These are phyloP conservation scores for Valencia hispanica DNA, from an alignment of 2,797 vertebrate genomes.

Conservation along the genomic window DNA sequence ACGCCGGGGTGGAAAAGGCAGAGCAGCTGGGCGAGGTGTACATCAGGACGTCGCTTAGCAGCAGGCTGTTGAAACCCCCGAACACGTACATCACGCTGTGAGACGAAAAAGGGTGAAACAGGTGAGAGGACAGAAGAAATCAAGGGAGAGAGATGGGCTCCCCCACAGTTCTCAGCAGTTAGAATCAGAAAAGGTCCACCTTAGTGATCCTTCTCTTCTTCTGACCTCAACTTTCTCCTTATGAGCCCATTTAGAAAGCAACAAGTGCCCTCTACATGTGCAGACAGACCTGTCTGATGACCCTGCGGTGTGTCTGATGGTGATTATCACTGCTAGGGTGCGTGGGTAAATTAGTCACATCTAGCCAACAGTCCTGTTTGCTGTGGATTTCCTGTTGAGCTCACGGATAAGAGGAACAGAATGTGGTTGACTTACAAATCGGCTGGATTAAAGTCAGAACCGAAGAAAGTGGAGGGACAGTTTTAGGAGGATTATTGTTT, in stretches of 20 bases:
- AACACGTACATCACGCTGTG: constrained; percentile 92
- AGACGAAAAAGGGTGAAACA: not conserved
- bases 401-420: constrained; percentile 11
- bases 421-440: not conserved
- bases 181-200: constrained; percentile 21
- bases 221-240: constrained; percentile 10
- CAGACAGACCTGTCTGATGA: constrained; percentile 15
- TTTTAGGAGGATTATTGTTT: not conserved
- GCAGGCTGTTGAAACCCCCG: constrained; percentile 97
- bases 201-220: constrained; percentile 12
- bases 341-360: constrained; percentile 36
- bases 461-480: not conserved
- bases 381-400: constrained; percentile 38
- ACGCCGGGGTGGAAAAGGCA: constrained; percentile 71
- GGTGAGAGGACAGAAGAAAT: not conserved
- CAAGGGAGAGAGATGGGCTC: constrained; percentile 5
- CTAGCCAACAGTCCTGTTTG: constrained; percentile 40
- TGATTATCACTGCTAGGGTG: not conserved
- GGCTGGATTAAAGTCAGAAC: not conserved
- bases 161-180: not conserved
- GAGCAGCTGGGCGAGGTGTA: constrained; percentile 88
- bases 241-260: constrained; percentile 35
- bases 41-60: constrained; percentile 90
- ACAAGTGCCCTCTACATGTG: constrained; percentile 14
- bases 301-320: constrained; percentile 12